Evolutionary conservation across 2,113 vertebrate genomes (phyloP).

Genomic region (Heterocephalus glaber): DNA sequence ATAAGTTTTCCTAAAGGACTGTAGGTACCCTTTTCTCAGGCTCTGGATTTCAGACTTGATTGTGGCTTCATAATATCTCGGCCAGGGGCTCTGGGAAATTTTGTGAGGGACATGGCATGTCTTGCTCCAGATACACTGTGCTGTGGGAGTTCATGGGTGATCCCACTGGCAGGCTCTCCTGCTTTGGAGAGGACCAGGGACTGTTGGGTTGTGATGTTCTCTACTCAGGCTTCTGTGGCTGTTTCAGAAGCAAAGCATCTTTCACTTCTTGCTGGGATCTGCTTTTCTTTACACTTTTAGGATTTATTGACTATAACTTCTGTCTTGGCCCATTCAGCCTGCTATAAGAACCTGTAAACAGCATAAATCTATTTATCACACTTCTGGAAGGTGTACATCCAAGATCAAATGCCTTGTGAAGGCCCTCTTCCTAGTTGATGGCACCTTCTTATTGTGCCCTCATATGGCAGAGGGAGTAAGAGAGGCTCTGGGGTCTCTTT

Average conservation of each 20-base stretch:
- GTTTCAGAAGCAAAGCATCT: neutral
- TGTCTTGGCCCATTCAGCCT: neutral
- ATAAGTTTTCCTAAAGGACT: neutral
- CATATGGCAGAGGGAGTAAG: too few species aligned
- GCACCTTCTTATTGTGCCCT: neutral
- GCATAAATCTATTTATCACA: neutral
- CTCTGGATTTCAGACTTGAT: slow-evolving; percentile 27
- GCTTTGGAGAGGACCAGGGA: neutral
- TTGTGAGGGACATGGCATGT: fast-evolving
- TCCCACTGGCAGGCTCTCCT: neutral
- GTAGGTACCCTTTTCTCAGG: neutral
- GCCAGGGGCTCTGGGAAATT: neutral
- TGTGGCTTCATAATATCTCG: neutral
- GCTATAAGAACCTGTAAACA: neutral
- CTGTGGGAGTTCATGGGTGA: neutral
- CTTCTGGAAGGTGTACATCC: neutral
- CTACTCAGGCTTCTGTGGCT: neutral
- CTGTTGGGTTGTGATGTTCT: neutral
- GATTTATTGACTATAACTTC: neutral
- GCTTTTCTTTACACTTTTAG: slow-evolving; percentile 23
- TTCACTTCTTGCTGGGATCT: neutral
- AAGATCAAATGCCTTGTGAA: neutral
- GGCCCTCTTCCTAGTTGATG: neutral
- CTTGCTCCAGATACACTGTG: neutral
- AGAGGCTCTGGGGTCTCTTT: neutral